Evolutionary conservation across 1,140 invertebrate species (phyloP), one percentile per base, ranked within the genome.

Genomic region (Meteorus sp.): DNA sequence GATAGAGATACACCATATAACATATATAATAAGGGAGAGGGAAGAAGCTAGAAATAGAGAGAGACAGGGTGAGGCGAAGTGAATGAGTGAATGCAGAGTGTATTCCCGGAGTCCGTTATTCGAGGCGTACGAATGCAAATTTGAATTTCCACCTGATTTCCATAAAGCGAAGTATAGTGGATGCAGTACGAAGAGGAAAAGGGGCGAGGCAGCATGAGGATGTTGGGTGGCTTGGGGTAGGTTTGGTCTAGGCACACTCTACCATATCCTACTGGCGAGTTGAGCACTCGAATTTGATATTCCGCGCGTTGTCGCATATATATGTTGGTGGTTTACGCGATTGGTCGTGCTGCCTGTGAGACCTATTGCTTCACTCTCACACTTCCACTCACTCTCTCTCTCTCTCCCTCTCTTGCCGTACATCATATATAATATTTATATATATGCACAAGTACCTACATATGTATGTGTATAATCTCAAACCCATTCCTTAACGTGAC

Each of bases 61-160:
- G n/a, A n/a, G n/a, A n/a, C n/a, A n/a, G n/a, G n/a, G n/a, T n/a
- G n/a, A 31, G 20, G 23, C 23, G 13, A 19, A 37, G n/a, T 11
- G 23, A 50, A 25, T 1, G 8, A 41, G 29, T n/a, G n/a, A n/a
- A 48, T 39, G 13, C 2, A 11, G 9, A 50, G 19, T 17, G 19
- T 9, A 13, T 25, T 19, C n/a, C 6, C 13, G 3, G 33, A 57
- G 56, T 58, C 47, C 9, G 56, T 51, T 50, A 58, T 51, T 53
- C 22, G 3, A 17, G 33, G 13, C 35, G 31, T 51, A 45, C 53
- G 48, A 44, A 61, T 61, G 59, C 23, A 56, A 61, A 61, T 61
- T 51, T 39, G 54, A 56, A 56, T 56, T 61, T 61, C 59, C 47
- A 56, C 29, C 29, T 61, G 48, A 59, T 59, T 59, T 59, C 15